Evolutionary conservation across 2,113 vertebrate genomes (phyloP).

Genomic region (Hippocampus mohnikei): DNA sequence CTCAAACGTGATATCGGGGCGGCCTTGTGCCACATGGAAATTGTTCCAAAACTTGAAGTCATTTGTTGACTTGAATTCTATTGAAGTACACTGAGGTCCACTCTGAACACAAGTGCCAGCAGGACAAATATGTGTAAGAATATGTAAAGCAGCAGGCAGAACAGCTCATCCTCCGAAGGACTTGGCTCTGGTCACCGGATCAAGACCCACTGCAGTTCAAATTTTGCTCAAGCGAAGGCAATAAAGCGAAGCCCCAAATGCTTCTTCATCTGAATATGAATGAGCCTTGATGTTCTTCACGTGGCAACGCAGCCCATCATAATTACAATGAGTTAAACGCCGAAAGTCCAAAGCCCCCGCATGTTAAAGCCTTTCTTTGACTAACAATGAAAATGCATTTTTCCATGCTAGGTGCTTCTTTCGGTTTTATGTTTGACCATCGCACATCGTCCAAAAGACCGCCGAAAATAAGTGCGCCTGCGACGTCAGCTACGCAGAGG

Average conservation of each 20-base stretch:
- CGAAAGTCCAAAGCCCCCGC: conserved; percentile 1
- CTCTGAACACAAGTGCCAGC: conserved; percentile 2
- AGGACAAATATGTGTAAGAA: neutral
- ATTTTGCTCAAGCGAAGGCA: no score
- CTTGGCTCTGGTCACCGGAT: neutral
- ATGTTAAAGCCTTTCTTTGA: conserved; percentile 33
- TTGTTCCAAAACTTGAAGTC: conserved; percentile 4
- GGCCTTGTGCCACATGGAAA: conserved; percentile 5
- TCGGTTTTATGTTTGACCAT: conserved; percentile 18
- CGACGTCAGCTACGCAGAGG: conserved; percentile 43
- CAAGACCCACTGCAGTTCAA: neutral
- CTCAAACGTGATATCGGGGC: conserved; percentile 4
- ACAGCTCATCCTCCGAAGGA: neutral
- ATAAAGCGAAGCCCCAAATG: neutral
- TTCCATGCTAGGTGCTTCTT: conserved; percentile 17
- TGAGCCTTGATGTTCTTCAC: neutral
- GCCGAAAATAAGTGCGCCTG: conserved; percentile 54
- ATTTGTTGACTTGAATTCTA: neutral
- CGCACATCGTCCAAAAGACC: conserved; percentile 48
- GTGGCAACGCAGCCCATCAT: neutral
- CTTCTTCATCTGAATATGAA: neutral
- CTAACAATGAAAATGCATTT: conserved; percentile 16
- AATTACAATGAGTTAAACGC: neutral
- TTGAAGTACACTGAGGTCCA: conserved; percentile 1
- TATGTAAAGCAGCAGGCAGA: conserved; percentile 4